A percentile compares a stretch with the other conserved stretches of the same genome.
phyloP scores from a whole-genome alignment of 2,113 vertebrate genomes.

The Sigmodon hispidus region DNA sequence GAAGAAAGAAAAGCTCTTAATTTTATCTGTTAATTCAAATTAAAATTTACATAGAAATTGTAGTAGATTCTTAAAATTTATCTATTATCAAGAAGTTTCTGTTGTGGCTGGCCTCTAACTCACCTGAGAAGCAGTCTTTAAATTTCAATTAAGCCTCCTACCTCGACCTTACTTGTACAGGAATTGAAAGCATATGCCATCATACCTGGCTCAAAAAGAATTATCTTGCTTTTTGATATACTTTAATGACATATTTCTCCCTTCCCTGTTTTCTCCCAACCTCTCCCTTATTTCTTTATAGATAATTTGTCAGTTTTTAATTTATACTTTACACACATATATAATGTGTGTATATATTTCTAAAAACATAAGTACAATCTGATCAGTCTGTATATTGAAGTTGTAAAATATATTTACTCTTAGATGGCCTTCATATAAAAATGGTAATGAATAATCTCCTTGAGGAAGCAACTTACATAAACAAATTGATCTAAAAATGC shows the following conservation, averaged over 20 bases:
- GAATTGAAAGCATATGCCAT: too few relatives aligned
- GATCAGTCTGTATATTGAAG: background rate
- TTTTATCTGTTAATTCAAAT: background rate
- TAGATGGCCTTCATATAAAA: slow-evolving; percentile 48
- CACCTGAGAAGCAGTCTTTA: background rate
- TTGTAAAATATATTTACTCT: slow-evolving; percentile 71
- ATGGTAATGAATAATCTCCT: slow-evolving; percentile 18
- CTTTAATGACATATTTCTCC: background rate
- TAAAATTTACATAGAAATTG: background rate
- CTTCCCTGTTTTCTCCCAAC: background rate
- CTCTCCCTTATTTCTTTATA: too few relatives aligned
- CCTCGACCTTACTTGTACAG: background rate
- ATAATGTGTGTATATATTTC: background rate
- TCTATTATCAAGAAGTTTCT: background rate
- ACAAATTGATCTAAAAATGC: slow-evolving; percentile 74
- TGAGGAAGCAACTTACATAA: background rate
- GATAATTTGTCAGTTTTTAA: background rate
- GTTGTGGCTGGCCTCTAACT: too few relatives aligned
- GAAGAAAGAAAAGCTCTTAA: background rate
- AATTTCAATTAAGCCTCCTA: background rate
- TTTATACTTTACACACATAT: background rate
- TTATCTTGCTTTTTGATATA: background rate
- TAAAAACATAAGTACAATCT: background rate
- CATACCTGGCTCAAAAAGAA: background rate
- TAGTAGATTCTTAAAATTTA: background rate